Conservation (phyloP, 1,140 invertebrate genomes). For the Himalopsyche phryganea region DNA sequence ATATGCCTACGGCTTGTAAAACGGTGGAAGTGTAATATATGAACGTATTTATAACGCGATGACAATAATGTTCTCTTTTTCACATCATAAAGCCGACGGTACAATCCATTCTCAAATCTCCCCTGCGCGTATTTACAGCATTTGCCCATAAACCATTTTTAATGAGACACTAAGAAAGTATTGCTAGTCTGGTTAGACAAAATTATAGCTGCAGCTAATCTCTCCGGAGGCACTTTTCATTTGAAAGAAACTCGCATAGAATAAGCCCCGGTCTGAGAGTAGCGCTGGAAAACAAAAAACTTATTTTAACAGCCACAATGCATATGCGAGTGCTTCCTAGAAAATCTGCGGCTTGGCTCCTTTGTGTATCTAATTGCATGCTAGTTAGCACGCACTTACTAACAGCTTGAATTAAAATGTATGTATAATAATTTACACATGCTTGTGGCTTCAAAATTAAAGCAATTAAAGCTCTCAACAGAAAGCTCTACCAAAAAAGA, state of each 20-base stretch:
- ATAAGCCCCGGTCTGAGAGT: too few relatives aligned
- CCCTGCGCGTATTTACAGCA: slow-evolving; percentile 5
- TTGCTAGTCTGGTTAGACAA: slow-evolving; percentile 25
- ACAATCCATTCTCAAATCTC: not conserved
- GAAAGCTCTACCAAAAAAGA: not conserved
- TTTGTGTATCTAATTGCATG: slow-evolving; percentile 26
- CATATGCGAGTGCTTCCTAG: slow-evolving; percentile 4
- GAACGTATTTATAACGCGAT: not conserved
- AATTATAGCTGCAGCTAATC: slow-evolving; percentile 30
- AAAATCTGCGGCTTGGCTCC: slow-evolving; percentile 24
- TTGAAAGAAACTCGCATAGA: not conserved
- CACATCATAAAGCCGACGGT: not conserved
- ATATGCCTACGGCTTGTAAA: too few relatives aligned
- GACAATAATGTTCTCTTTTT: not conserved
- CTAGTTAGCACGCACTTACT: slow-evolving; percentile 9
- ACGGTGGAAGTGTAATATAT: too few relatives aligned
- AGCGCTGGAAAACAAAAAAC: slow-evolving; percentile 8
- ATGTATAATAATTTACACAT: slow-evolving; percentile 6
- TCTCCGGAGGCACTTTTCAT: not conserved
- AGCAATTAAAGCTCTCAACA: not conserved
- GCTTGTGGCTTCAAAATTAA: slow-evolving; percentile 4
- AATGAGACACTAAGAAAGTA: slow-evolving; percentile 31
- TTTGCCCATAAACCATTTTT: slow-evolving; percentile 32
- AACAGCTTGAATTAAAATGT: slow-evolving; percentile 1
- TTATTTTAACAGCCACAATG: slow-evolving; percentile 3